These are phyloP conservation scores for Notolabrus celidotus DNA, from an alignment of 2,797 vertebrate species.

Conservation along the genomic window DNA sequence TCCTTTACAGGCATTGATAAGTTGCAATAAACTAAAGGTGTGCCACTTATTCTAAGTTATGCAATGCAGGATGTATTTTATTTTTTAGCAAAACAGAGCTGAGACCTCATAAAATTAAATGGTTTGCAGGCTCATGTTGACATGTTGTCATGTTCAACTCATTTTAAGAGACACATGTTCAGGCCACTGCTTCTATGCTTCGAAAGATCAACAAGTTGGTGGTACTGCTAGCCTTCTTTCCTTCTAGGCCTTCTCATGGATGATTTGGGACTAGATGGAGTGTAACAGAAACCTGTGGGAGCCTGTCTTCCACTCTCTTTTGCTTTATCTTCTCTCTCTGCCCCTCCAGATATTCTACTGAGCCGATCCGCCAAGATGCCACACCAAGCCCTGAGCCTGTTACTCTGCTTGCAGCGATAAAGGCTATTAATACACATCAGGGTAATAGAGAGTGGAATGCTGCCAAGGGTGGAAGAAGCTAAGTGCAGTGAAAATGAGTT, in stretches of 20 bases:
- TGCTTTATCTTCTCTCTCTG: conserved; percentile 44
- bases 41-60: conserved; percentile 12
- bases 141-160: conserved; percentile 3
- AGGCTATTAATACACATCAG: conserved; percentile 47
- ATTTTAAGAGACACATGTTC: background rate
- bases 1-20: background rate
- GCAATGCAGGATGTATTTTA: background rate
- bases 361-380: conserved; percentile 64
- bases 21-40: background rate
- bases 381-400: conserved; percentile 55
- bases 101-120: background rate
- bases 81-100: conserved; percentile 10
- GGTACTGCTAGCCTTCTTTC: conserved; percentile 3
- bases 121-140: conserved; percentile 17
- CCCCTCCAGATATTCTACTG: conserved; percentile 67
- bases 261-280: conserved; percentile 36
- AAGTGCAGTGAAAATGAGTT: conserved; percentile 4
- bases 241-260: conserved; percentile 34
- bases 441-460: conserved; percentile 36
- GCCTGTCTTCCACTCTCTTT: conserved; percentile 59
- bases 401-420: conserved; percentile 43
- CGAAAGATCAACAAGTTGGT: conserved; percentile 18
- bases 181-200: conserved; percentile 1
- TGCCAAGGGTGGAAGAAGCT: conserved; percentile 19
- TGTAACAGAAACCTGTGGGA: conserved; percentile 67